Percentiles rank a stretch among this genome's conserved stretches.
These are phyloP conservation scores for Scleropages formosus DNA, from an alignment of 2,797 vertebrate species.

Conservation along the genomic window DNA sequence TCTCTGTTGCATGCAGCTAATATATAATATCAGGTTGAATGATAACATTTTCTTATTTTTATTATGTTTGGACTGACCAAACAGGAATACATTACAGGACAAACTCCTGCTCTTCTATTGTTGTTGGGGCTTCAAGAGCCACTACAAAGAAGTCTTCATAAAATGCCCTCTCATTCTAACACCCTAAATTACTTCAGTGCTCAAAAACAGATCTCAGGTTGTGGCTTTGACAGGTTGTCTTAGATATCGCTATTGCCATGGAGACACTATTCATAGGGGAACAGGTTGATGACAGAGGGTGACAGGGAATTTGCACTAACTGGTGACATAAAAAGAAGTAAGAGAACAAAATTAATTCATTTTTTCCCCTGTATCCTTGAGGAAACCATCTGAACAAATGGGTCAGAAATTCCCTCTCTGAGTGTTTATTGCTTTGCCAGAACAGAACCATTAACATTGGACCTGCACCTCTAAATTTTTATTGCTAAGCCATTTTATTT, in stretches of 20 bases:
- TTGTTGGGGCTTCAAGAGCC: neutral
- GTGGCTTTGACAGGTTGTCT: constrained; percentile 27
- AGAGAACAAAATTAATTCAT: constrained; percentile 10
- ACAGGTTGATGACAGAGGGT: constrained; percentile 33
- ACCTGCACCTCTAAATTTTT: neutral
- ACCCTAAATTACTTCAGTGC: neutral
- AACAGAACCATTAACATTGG: neutral
- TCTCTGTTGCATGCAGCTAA: no score
- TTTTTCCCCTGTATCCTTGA: neutral
- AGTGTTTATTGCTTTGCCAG: constrained; percentile 1
- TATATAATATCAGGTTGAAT: no score
- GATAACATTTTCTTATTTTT: no score
- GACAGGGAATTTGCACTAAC: constrained; percentile 29
- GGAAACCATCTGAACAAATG: no score
- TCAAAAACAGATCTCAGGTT: constrained; percentile 7
- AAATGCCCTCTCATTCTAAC: neutral
- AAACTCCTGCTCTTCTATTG: neutral
- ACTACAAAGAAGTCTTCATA: neutral
- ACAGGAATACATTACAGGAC: neutral
- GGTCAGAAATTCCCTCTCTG: neutral
- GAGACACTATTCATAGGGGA: constrained; percentile 26
- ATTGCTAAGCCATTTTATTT: neutral
- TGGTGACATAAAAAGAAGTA: constrained; percentile 24
- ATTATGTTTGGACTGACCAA: no score
- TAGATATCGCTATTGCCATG: constrained; percentile 32